phyloP scores from a whole-genome alignment of 2,888 invertebrate species.

The Spicauda simplicius region DNA sequence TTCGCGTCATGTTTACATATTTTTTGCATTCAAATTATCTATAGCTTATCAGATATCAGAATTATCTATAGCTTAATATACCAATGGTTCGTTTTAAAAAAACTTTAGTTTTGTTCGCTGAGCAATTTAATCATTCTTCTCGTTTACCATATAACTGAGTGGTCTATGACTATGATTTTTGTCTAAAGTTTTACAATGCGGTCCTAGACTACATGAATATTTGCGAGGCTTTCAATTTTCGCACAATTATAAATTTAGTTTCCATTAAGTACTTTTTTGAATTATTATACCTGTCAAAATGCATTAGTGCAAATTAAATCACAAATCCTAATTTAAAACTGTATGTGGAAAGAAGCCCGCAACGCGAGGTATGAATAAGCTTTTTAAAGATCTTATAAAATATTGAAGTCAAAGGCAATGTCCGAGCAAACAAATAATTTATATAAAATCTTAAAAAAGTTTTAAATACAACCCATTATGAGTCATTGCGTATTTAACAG shows the following conservation, averaged over 20 bases:
- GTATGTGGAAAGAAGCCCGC: no score
- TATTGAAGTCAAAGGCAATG: background rate
- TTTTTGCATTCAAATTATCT: no score
- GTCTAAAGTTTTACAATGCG: constrained; percentile 29
- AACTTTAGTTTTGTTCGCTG: background rate
- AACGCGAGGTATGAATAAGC: no score
- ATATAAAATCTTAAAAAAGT: background rate
- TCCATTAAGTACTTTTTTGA: constrained; percentile 10
- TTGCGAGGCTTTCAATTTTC: background rate
- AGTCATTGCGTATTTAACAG: constrained; percentile 39
- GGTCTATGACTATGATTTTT: constrained; percentile 45
- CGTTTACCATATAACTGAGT: constrained; percentile 17
- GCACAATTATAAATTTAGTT: constrained; percentile 29
- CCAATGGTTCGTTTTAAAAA: background rate
- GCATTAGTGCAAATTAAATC: background rate
- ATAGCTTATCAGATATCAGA: no score
- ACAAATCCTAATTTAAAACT: no score
- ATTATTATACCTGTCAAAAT: constrained; percentile 28
- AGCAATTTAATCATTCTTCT: background rate
- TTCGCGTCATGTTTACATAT: no score
- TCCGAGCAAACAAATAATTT: background rate
- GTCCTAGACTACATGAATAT: constrained; percentile 37
- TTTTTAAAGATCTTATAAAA: no score
- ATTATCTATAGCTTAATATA: no score
- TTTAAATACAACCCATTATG: constrained; percentile 8